Evolutionary conservation across 1,140 invertebrate species (phyloP), one percentile per base, ranked within the genome.

Genomic region (Caenorhabditis inopinata): DNA sequence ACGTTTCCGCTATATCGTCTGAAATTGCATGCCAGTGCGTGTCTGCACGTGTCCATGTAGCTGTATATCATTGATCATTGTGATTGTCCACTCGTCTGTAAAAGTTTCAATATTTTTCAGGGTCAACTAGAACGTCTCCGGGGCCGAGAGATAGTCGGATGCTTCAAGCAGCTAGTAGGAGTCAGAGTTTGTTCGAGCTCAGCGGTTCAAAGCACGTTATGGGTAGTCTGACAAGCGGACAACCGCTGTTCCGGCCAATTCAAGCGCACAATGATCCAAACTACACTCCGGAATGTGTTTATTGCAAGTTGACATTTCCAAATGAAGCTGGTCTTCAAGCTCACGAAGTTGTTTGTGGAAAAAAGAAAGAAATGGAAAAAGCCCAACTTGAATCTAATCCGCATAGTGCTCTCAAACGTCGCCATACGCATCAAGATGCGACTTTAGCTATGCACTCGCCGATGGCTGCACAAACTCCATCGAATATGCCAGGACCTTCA

Each of bases 121-220:
- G 76, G 1, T 79, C 78, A 45, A 79, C 78, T 23, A 49, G 78
- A 42, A 79, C 78, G 5, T 68, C 51, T 23, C 78, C 78, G 5
- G 78, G 78, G n/a, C 25, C 35, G 9, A 45, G 18, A 25, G 78
- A 77, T 38, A 38, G 14, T 16, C 9, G 78, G 16, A 79, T 79
- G 78, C 32, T 79, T 45, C 38, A 51, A 53, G 77, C 77, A n/a
- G 47, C 77, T 9, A 79, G 78, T 46, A 62, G 78, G 7, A 79
- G 51, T 12, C 78, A 79, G 23, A 68, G 51, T 74, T 45, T 79
- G 6, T 79, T 80, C 18, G 75, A 76, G 42, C 49, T 49, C 9
- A 81, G 48, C 21, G 74, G 23, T 48, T 46, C 45, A 12, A 47
- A 45, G 35, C 79, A 75, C 9, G 62, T 76, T 23, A 73, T 48